Evolutionary conservation across 2,113 vertebrate genomes (phyloP).

Genomic region (Theristicus caerulescens): DNA sequence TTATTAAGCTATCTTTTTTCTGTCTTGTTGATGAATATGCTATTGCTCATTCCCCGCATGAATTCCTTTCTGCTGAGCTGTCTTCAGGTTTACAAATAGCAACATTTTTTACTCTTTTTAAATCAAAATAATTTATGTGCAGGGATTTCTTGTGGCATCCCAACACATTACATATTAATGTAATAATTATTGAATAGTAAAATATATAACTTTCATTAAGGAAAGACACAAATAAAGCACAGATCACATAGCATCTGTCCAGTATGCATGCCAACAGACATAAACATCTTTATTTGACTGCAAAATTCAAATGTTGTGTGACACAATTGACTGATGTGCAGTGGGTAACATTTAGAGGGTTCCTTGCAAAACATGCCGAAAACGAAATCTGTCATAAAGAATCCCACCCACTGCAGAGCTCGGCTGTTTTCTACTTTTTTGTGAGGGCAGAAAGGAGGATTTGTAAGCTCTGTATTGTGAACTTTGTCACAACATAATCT

Average conservation of each 20-base stretch:
- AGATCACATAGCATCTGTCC: neutral
- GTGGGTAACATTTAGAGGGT: neutral
- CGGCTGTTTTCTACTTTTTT: neutral
- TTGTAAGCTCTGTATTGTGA: neutral
- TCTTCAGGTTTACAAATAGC: neutral
- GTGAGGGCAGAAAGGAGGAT: neutral
- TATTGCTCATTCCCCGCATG: neutral
- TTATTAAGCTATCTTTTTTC: neutral
- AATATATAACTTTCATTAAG: neutral
- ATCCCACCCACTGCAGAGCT: neutral
- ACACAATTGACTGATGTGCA: neutral
- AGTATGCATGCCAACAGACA: neutral
- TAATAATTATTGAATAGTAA: neutral
- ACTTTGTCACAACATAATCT: neutral
- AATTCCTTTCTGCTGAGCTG: slow-evolving; percentile 26
- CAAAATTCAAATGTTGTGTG: neutral
- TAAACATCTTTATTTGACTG: neutral
- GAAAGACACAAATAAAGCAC: neutral
- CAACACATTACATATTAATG: neutral
- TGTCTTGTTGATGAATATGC: slow-evolving; percentile 25
- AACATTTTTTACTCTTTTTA: neutral
- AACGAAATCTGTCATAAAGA: neutral
- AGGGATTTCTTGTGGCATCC: neutral
- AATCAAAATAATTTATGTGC: neutral
- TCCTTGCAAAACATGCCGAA: neutral